A percentile compares a stretch with the other conserved stretches of the same genome.
These are phyloP conservation scores for Anthophora plumipes DNA, from an alignment of 2,888 invertebrate genomes.

Conservation along the genomic window DNA sequence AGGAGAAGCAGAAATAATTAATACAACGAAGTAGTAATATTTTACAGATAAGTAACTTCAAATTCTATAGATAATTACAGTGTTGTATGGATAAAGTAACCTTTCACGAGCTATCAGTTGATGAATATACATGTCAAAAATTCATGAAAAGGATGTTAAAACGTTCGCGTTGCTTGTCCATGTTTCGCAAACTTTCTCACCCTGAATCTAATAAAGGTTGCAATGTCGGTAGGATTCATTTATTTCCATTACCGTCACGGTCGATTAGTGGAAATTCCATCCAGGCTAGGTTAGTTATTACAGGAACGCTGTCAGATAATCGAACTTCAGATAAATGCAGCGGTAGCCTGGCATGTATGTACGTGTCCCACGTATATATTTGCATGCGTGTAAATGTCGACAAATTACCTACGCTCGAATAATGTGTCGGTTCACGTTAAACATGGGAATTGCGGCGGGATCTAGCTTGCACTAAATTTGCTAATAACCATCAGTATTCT, in stretches of 20 bases:
- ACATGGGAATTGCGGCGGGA: slow-evolving; percentile 56
- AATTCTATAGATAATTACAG: too few species aligned
- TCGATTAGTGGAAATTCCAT: slow-evolving; percentile 65
- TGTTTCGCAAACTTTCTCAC: not conserved
- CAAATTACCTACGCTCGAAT: slow-evolving; percentile 68
- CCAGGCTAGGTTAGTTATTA: slow-evolving; percentile 64
- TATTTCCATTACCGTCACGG: slow-evolving; percentile 61
- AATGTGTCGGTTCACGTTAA: slow-evolving; percentile 68
- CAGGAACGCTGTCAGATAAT: slow-evolving; percentile 59
- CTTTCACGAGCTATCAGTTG: not conserved
- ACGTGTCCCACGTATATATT: slow-evolving; percentile 49
- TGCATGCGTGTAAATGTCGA: slow-evolving; percentile 67
- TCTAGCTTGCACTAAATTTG: slow-evolving; percentile 62
- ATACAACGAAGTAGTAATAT: too few species aligned
- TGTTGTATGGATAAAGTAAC: too few species aligned
- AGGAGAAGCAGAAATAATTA: too few species aligned
- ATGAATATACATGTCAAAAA: not conserved
- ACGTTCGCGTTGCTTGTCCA: not conserved
- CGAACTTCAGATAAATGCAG: slow-evolving; percentile 65
- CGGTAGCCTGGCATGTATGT: slow-evolving; percentile 14
- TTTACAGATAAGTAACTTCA: too few species aligned
- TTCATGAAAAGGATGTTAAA: not conserved
- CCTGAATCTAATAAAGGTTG: slow-evolving; percentile 40
- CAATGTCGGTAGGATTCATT: slow-evolving; percentile 50
- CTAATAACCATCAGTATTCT: slow-evolving; percentile 58